These are phyloP conservation scores for Hanleya hanleyi DNA, from an alignment of 2,888 invertebrate genomes.

Conservation along the genomic window DNA sequence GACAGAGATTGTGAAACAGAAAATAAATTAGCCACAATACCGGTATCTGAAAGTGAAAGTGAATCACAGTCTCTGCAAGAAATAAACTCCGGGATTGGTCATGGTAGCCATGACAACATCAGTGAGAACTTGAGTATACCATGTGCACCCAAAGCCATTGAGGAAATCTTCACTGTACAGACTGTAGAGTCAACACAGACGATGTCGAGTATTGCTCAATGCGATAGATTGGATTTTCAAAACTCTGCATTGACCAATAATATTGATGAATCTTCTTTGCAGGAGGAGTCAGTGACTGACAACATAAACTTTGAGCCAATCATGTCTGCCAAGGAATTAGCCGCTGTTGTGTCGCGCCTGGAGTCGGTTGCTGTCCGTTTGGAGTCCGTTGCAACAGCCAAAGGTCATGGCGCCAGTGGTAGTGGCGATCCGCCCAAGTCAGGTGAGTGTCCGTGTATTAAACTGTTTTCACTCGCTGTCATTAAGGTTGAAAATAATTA, in stretches of 20 bases:
- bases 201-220: not conserved
- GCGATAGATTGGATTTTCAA: not conserved
- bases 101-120: not conserved
- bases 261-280: not conserved
- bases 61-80: not conserved
- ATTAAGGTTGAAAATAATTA: too few relatives aligned
- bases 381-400: constrained; percentile 68
- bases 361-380: constrained; percentile 84
- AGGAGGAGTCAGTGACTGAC: not conserved
- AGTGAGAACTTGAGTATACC: not conserved
- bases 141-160: too few relatives aligned
- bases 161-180: too few relatives aligned
- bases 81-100: not conserved
- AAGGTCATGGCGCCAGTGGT: too few relatives aligned
- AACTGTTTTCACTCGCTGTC: too few relatives aligned
- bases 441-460: too few relatives aligned
- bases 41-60: not conserved
- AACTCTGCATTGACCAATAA: not conserved
- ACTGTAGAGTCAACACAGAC: not conserved
- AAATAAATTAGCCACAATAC: not conserved
- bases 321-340: constrained; percentile 76
- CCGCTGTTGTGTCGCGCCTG: constrained; percentile 82
- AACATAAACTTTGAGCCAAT: constrained; percentile 1
- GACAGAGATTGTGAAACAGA: not conserved
- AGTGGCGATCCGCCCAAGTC: too few relatives aligned